Percentiles rank a stretch among this genome's conserved stretches.
Evolutionary conservation across 2,888 invertebrate species (phyloP).

Genomic region (Ornithoptera priamus): DNA sequence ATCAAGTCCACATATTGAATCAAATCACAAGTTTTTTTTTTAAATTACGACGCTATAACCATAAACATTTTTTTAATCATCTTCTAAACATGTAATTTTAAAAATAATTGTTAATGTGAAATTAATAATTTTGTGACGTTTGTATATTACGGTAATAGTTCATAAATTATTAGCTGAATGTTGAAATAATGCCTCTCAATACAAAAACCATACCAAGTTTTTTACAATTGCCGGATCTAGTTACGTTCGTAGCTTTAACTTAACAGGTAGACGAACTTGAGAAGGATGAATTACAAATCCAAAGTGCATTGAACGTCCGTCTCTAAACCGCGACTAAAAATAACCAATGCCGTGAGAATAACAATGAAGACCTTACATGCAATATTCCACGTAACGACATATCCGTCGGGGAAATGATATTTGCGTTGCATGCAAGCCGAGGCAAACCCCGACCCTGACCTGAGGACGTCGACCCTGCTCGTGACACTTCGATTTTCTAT

Average conservation of each 20-base stretch:
- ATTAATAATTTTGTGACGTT: no score
- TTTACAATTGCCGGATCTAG: conserved; percentile 1
- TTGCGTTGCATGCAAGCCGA: conserved; percentile 67
- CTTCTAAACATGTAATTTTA: no score
- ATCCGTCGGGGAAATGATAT: conserved; percentile 62
- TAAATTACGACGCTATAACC: no score
- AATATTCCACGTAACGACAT: conserved; percentile 70
- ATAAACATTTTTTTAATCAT: no score
- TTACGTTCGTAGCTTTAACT: not conserved
- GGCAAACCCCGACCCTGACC: conserved; percentile 74
- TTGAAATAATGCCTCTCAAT: not conserved
- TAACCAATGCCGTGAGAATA: conserved; percentile 53
- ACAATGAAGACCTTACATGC: conserved; percentile 68
- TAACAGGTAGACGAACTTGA: conserved; percentile 26
- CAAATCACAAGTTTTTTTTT: no score
- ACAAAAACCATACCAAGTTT: not conserved
- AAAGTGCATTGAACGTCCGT: conserved; percentile 26
- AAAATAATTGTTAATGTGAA: no score
- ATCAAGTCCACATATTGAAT: no score
- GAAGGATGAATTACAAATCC: conserved; percentile 28
- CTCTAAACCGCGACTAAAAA: conserved; percentile 47
- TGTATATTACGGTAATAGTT: not conserved
- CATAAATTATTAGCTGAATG: not conserved
- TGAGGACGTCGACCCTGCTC: conserved; percentile 69
- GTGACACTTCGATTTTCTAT: conserved; percentile 79